Evolutionary conservation across 2,888 invertebrate genomes (phyloP).

Genomic region (Caenorhabditis panamensis): DNA sequence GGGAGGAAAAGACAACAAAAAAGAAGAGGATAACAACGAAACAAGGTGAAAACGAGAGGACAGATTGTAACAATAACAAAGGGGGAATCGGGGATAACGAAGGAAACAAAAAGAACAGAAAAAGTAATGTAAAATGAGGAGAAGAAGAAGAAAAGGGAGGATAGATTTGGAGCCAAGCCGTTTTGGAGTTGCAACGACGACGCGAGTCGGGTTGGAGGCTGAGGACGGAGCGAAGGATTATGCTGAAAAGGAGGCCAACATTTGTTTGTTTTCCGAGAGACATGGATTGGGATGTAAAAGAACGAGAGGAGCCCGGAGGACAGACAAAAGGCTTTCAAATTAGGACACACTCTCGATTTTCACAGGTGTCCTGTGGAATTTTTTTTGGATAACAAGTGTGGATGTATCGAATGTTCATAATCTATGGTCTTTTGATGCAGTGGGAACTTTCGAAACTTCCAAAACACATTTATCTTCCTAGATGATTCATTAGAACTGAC

Average conservation of each 20-base stretch:
- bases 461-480: background rate
- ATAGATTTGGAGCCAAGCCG: constrained; percentile 45
- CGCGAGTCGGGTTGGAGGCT: constrained; percentile 4
- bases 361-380: constrained; percentile 20
- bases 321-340: constrained; percentile 45
- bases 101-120: constrained; percentile 34
- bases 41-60: constrained; percentile 11
- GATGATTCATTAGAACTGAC: constrained; percentile 8
- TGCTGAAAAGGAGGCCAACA: constrained; percentile 46
- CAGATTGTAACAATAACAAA: constrained; percentile 39
- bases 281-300: background rate
- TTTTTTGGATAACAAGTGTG: constrained; percentile 30
- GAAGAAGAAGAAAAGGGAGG: constrained; percentile 3
- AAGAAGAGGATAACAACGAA: constrained; percentile 47
- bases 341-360: constrained; percentile 33
- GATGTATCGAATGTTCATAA: background rate
- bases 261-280: constrained; percentile 43
- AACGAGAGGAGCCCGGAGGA: background rate
- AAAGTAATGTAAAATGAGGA: background rate
- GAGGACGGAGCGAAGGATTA: constrained; percentile 33
- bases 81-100: constrained; percentile 23
- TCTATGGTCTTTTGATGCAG: background rate
- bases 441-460: background rate
- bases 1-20: constrained; percentile 35
- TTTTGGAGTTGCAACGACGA: constrained; percentile 24